Percentiles rank a stretch among this genome's conserved stretches.
Conservation (phyloP, 2,113 vertebrate genomes). For the Notechis scutatus region DNA sequence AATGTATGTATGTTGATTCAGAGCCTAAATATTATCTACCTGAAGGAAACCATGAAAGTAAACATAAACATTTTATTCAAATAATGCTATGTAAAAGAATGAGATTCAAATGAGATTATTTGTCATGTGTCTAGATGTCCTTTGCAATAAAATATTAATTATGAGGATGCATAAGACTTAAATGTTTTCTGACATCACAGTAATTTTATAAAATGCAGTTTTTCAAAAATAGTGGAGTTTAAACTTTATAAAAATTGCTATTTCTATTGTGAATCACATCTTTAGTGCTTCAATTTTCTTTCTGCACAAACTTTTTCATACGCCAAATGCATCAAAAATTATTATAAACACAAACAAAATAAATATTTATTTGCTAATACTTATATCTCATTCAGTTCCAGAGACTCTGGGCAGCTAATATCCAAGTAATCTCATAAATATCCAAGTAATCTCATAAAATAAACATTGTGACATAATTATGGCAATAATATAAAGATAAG, state of each 20-base stretch:
- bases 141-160: neutral
- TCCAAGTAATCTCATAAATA: neutral
- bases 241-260: neutral
- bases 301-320: neutral
- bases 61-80: neutral
- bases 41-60: neutral
- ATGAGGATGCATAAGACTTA: neutral
- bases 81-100: neutral
- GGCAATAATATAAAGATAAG: neutral
- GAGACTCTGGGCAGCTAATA: neutral
- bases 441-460: neutral
- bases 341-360: neutral
- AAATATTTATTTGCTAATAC: neutral
- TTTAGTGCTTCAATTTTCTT: neutral
- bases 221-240: neutral
- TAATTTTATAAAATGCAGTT: neutral
- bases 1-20: neutral
- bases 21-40: neutral
- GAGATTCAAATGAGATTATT: neutral
- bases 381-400: neutral
- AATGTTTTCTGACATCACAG: neutral
- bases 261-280: neutral
- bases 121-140: neutral
- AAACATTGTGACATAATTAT: neutral
- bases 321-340: neutral